phyloP scores from a whole-genome alignment of 1,140 invertebrate species.

The Ceratosolen fusciceps region DNA sequence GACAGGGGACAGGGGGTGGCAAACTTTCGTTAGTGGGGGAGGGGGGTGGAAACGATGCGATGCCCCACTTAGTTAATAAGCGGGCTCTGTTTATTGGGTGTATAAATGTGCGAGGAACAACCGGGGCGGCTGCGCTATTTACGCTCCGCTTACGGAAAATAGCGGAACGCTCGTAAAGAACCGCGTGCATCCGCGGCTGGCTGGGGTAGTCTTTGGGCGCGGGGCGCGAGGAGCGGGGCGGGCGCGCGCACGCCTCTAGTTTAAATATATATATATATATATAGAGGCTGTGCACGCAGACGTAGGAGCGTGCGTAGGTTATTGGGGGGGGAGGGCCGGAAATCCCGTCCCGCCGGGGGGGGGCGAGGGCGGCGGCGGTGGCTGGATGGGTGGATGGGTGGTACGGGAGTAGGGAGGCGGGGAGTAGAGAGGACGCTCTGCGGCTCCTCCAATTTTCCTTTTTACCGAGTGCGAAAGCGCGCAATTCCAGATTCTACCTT shows the following conservation, averaged over 20 bases:
- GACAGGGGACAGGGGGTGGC: too few relatives aligned
- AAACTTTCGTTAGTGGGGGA: neutral
- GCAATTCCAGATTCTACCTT: neutral
- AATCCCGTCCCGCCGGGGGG: too few relatives aligned
- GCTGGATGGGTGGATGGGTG: too few relatives aligned
- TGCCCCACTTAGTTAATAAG: neutral
- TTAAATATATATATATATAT: neutral
- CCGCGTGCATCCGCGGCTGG: neutral
- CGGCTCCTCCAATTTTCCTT: neutral
- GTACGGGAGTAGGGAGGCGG: too few relatives aligned
- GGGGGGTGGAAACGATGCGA: too few relatives aligned
- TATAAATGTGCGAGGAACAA: neutral
- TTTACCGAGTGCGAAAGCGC: neutral
- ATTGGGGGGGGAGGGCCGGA: neutral
- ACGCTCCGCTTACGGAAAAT: neutral
- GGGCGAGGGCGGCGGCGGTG: too few relatives aligned
- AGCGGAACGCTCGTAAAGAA: neutral
- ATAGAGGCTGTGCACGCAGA: too few relatives aligned
- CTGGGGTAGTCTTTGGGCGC: neutral
- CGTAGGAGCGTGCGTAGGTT: too few relatives aligned
- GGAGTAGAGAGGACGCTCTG: neutral
- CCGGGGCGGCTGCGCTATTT: neutral
- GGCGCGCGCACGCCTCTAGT: neutral
- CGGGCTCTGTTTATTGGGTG: neutral
- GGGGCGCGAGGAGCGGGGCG: neutral